Percentiles rank a stretch among this genome's conserved stretches.
phyloP scores from a whole-genome alignment of 2,113 vertebrate species.

The Odobenus rosmarus region DNA sequence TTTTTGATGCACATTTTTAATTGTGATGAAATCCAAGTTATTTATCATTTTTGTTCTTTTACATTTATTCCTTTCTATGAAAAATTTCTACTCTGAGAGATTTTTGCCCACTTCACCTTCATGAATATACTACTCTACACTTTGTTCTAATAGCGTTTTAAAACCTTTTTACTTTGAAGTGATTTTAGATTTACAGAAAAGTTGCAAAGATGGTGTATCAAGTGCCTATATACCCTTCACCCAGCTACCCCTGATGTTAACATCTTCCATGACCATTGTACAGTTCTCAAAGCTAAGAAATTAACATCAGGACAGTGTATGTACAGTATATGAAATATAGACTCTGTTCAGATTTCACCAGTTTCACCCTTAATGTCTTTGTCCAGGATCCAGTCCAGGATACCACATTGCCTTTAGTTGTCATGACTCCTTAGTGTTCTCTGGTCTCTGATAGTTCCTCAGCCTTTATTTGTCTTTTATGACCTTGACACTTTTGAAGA shows the following conservation, averaged over 20 bases:
- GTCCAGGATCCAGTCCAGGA: background rate
- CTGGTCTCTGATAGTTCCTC: background rate
- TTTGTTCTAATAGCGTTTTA: background rate
- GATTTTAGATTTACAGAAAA: background rate
- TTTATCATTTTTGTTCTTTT: background rate
- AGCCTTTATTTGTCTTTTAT: background rate
- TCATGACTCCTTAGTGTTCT: background rate
- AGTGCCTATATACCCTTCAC: background rate
- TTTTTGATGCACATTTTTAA: slow-evolving; percentile 4
- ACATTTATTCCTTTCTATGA: background rate
- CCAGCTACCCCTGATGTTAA: background rate
- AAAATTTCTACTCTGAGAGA: background rate
- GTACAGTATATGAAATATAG: background rate
- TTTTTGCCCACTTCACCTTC: background rate
- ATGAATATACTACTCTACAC: background rate
- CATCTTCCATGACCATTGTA: background rate
- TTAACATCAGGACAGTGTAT: background rate
- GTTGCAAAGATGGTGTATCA: background rate
- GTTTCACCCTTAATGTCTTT: background rate
- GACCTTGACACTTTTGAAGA: background rate
- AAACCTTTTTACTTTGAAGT: slow-evolving; percentile 12
- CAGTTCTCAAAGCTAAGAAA: background rate
- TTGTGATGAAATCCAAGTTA: background rate
- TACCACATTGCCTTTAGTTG: background rate
- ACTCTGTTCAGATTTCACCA: background rate